Evolutionary conservation across 2,888 invertebrate genomes (phyloP).

Genomic region (Dynastes hyllus): DNA sequence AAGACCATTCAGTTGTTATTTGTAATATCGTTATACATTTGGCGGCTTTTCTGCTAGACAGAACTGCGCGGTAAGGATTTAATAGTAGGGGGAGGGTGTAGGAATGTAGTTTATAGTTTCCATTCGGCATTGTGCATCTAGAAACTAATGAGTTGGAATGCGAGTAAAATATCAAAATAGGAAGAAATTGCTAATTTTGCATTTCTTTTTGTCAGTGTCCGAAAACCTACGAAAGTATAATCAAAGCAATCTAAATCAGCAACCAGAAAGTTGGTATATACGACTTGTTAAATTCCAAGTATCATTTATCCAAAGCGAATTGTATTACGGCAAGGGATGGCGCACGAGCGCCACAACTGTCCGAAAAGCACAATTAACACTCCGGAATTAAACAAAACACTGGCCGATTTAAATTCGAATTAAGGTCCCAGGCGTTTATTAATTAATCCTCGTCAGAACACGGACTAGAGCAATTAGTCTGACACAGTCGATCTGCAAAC

Average conservation of each 20-base stretch:
- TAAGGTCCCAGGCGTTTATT: slow-evolving; percentile 68
- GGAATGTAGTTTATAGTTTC: too few species aligned
- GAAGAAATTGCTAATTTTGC: too few species aligned
- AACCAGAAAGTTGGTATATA: not conserved
- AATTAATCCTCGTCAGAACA: slow-evolving; percentile 72
- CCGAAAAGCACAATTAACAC: slow-evolving; percentile 67
- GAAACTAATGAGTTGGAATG: too few species aligned
- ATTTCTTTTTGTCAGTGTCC: too few species aligned
- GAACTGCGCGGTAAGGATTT: too few species aligned
- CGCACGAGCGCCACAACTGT: slow-evolving; percentile 26
- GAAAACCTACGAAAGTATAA: not conserved
- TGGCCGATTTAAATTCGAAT: slow-evolving; percentile 71
- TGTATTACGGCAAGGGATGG: slow-evolving; percentile 17
- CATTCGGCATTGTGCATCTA: too few species aligned
- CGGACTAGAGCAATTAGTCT: slow-evolving; percentile 70
- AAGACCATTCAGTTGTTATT: too few species aligned
- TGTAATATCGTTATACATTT: too few species aligned
- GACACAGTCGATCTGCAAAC: slow-evolving; percentile 63
- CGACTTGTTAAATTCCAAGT: slow-evolving; percentile 19
- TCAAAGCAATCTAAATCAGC: not conserved
- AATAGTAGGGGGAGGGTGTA: too few species aligned
- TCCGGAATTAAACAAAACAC: slow-evolving; percentile 67
- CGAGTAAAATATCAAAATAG: too few species aligned
- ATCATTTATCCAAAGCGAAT: slow-evolving; percentile 28
- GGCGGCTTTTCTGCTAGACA: too few species aligned